Percentiles rank a stretch among this genome's conserved stretches.
These are phyloP conservation scores for Panorpa germanica DNA, from an alignment of 2,888 invertebrate genomes.

Conservation along the genomic window DNA sequence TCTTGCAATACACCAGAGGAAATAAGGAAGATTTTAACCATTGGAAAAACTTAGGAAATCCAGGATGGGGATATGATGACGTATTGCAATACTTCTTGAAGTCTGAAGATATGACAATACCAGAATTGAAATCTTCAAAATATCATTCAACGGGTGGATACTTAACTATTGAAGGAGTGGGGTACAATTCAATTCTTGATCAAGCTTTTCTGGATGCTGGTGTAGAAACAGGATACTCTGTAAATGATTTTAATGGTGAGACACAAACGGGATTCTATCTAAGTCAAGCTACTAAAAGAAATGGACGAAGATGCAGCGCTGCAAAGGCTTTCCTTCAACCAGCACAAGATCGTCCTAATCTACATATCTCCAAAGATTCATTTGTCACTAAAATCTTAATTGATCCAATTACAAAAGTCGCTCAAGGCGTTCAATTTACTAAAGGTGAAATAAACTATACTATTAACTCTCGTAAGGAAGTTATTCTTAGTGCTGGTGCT, in stretches of 20 bases:
- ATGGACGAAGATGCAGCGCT: conserved; percentile 12
- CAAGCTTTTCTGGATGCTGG: conserved; percentile 13
- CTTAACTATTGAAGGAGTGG: conserved; percentile 24
- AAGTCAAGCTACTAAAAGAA: conserved; percentile 11
- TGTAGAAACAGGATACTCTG: conserved; percentile 11
- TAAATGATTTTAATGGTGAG: conserved; percentile 12
- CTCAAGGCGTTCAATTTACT: too few species aligned
- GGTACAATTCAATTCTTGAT: conserved; percentile 12
- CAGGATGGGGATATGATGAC: conserved; percentile 55
- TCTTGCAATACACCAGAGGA: conserved; percentile 43
- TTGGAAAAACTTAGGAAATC: conserved; percentile 39
- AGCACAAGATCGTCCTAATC: conserved; percentile 13
- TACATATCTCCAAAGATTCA: too few species aligned
- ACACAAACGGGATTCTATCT: conserved; percentile 11
- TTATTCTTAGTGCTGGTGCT: too few species aligned
- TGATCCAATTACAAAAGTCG: too few species aligned
- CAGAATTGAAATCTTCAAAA: conserved; percentile 57
- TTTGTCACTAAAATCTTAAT: too few species aligned
- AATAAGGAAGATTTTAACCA: conserved; percentile 40
- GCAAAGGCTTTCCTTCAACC: too few species aligned
- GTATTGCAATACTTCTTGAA: conserved; percentile 71
- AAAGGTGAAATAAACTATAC: too few species aligned
- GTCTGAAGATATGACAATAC: conserved; percentile 74
- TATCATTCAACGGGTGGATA: too few species aligned
- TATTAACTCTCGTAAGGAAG: too few species aligned